phyloP scores from a whole-genome alignment of 2,797 vertebrate species.

The Propithecus deckenii region DNA sequence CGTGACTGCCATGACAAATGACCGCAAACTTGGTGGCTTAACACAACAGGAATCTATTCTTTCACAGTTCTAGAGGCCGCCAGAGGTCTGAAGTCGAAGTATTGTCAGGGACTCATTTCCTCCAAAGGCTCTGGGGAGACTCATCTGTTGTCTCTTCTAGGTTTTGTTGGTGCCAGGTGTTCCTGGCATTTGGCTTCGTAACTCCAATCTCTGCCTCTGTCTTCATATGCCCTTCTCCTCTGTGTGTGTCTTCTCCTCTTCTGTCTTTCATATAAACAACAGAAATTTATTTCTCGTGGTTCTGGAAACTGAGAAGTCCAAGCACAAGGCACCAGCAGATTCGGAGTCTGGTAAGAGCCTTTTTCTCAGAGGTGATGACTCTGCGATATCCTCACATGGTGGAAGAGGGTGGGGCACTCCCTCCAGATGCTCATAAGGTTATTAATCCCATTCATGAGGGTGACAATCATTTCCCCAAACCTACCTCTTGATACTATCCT shows the following conservation, averaged over 20 bases:
- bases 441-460: no score
- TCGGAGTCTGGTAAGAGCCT: neutral
- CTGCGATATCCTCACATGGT: neutral
- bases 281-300: neutral
- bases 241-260: neutral
- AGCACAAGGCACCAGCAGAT: neutral
- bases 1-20: neutral
- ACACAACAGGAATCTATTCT: neutral
- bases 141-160: no score
- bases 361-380: neutral
- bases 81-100: neutral
- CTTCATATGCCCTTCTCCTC: neutral
- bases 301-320: neutral
- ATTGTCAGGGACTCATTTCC: neutral
- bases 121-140: neutral
- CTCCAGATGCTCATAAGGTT: neutral
- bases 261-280: neutral
- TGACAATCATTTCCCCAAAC: neutral
- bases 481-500: neutral
- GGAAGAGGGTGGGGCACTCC: no score
- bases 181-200: fast-evolving
- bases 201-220: neutral
- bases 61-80: neutral
- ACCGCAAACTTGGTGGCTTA: neutral
- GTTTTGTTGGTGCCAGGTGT: neutral